Evolutionary conservation across 2,113 vertebrate genomes (phyloP), one percentile per base, ranked within the genome.

Genomic region (Hippocampus mohnikei): DNA sequence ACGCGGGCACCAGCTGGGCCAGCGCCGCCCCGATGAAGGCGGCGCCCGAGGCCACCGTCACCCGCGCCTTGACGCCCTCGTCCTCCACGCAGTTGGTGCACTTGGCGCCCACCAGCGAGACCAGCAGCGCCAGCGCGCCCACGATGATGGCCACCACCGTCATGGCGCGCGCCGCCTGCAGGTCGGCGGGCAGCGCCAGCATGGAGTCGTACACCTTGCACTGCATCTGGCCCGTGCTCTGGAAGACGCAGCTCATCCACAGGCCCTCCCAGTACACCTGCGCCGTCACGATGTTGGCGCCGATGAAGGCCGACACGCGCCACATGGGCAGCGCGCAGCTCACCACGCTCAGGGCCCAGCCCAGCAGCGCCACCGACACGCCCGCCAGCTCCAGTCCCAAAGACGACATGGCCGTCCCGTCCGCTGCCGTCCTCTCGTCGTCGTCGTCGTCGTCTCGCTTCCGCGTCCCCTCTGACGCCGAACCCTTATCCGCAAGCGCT

Each of bases 71-170:
- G 58, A 88, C 72, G 1, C 77, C 83, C 25, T 98, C 95, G 0
- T 96, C 95, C 60, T 97, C 94, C 50, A 97, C 92, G 72, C 96
- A 99, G 87, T 93, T 94, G 82, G 97, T 99, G 85, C 96, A 99
- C 89, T 98, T 95, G 29, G 96, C 97, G 0, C 96, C 97, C 48
- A 94, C 88, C 7, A 96, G 85, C 66, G 96, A 86, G 48, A 98
- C 90, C 48, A 98, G 78, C 7, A 97, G 87, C 1, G 92, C 95
- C 18, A 97, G 52, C 18, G 92, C 8, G 0, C 92, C 94, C 66
- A 97, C n/a, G 6, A 98, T 80, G 41, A 98, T 93, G 79, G 95
- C 66, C 8, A 98, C 90, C 3, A 98, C 79, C 0, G 93, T 87
- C 70, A 98, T 90, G 1, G 97, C 97, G 0, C 97, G 90, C 56